Base-by-base conservation (phyloP, 2,888 invertebrate genomes). In the Dyspetes luteomarginatus region DNA sequence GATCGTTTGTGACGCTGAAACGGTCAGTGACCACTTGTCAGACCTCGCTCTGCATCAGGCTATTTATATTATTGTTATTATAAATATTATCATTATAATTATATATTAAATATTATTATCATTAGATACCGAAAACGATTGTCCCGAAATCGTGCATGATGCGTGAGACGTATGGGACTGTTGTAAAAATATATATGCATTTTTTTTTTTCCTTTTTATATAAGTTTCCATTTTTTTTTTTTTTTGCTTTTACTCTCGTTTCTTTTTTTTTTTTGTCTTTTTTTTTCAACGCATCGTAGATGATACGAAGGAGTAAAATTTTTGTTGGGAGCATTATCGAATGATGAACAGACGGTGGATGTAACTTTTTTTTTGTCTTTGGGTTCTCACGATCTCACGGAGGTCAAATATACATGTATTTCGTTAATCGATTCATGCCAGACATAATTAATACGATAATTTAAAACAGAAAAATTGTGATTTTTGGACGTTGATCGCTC, bases 121-220 rank as follows among this genome's bases (percentile, higher is more conserved):
- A 77, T 76, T 56, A 80, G 50, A 75, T 80, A 81, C 62, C 76
- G 81, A 81, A 76, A 77, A 73, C 72, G 77, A 77, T 81, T 77
- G 65, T 77, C 76, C 76, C 72, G 45, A 73, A 64, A 68, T 45
- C 81, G 69, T 74, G 73, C 73, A 65, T 58, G 52, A 69, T 56
- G 69, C 72, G 76, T 72, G 62, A 72, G 62, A 81, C 73, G 64
- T 69, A 64, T 69, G 81, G 73, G 77, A 81, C 73, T 22, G 72
- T 81, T 81, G 81, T 81, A 81, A 81, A 81, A 81, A 81, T 81
- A 81, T 81, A 81, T 81, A 77, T 81, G 73, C 77, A 81, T 77
- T 69, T 79, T 75, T 79, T 79, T 71, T 79, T 75, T 79, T 79
- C 65, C 60, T 48, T 72, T 71, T 55, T 62, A 52, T 75, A 58